Evolutionary conservation across 2,888 invertebrate genomes (phyloP).

Genomic region (Ephialtes manifestator): DNA sequence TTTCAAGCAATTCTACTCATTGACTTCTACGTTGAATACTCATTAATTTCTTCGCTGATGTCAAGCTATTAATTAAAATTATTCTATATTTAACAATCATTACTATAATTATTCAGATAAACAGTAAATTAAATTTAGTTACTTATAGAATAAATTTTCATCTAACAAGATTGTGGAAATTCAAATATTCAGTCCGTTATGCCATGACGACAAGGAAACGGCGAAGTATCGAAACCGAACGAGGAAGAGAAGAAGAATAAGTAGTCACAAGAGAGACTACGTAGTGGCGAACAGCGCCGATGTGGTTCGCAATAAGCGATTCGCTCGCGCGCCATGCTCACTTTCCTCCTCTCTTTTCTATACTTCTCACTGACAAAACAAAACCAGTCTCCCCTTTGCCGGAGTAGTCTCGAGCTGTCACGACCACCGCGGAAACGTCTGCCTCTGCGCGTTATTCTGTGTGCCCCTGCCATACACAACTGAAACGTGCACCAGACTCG

Average conservation of each 20-base stretch:
- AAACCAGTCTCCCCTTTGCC: conserved; percentile 74
- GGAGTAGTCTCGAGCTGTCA: conserved; percentile 77
- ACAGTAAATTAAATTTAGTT: too few species aligned
- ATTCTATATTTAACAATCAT: not conserved
- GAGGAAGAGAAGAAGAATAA: conserved; percentile 69
- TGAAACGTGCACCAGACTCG: conserved; percentile 45
- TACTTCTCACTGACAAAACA: conserved; percentile 60
- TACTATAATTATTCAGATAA: not conserved
- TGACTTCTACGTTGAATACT: not conserved
- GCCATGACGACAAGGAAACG: conserved; percentile 20
- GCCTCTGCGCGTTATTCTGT: conserved; percentile 49
- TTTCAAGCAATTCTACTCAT: not conserved
- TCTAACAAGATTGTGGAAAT: not conserved
- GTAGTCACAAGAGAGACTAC: conserved; percentile 20
- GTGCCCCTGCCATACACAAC: conserved; percentile 43
- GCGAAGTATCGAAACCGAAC: conserved; percentile 14
- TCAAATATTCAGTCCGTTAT: not conserved
- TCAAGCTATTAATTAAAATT: too few species aligned
- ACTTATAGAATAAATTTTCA: too few species aligned
- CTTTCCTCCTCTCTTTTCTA: conserved; percentile 25
- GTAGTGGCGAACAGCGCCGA: conserved; percentile 1
- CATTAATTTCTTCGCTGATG: not conserved
- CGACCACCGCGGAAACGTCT: conserved; percentile 79
- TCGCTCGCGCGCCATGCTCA: not conserved
- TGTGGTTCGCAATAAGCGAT: conserved; percentile 46